Evolutionary conservation across 2,888 invertebrate genomes (phyloP).

Genomic region (Apodemia mormo): DNA sequence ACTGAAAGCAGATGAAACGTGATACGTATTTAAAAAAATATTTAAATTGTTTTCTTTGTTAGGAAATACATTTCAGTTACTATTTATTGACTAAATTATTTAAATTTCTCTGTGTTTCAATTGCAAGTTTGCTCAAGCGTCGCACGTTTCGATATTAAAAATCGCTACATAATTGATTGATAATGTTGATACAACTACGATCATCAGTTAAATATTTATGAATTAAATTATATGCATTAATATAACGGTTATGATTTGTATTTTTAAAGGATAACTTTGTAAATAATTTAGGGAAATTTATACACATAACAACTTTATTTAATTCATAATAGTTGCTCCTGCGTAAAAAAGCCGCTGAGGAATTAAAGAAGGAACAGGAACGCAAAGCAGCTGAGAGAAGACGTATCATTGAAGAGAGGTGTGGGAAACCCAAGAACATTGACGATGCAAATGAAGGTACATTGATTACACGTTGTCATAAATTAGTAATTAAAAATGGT

Average conservation of each 20-base stretch:
- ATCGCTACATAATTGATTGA: too few species aligned
- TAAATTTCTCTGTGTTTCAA: too few species aligned
- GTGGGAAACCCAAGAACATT: constrained; percentile 94
- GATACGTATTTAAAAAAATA: too few species aligned
- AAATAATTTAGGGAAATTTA: neutral
- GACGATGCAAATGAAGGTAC: constrained; percentile 97
- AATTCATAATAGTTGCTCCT: constrained; percentile 90
- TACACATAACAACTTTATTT: neutral
- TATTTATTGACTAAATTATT: too few species aligned
- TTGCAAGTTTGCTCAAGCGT: too few species aligned
- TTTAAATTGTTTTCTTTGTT: too few species aligned
- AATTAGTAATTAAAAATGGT: neutral
- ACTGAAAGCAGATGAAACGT: too few species aligned
- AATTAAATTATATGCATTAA: neutral
- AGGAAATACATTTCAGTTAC: too few species aligned
- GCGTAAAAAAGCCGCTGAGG: constrained; percentile 99
- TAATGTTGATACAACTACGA: too few species aligned
- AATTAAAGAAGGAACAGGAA: constrained; percentile 99
- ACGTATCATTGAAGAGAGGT: constrained; percentile 97
- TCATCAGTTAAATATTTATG: too few species aligned
- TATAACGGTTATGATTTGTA: neutral
- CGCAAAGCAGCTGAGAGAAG: constrained; percentile 99
- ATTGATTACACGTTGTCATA: neutral
- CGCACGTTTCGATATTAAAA: too few species aligned
- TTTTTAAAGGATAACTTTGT: neutral